Evolutionary conservation across 1,140 invertebrate genomes (phyloP).

Genomic region (Sarcophaga peregrina): DNA sequence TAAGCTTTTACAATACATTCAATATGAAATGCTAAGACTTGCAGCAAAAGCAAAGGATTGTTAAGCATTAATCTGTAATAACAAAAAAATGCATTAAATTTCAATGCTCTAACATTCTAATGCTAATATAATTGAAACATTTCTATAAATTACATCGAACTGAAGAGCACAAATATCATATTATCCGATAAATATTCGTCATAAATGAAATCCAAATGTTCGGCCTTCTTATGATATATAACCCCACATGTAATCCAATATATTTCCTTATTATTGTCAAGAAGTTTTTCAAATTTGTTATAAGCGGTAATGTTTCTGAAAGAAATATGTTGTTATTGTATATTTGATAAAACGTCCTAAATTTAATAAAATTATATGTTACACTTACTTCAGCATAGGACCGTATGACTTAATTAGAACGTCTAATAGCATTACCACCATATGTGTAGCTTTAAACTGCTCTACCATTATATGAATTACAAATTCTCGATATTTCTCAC

Average conservation of each 20-base stretch:
- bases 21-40: slow-evolving; percentile 65
- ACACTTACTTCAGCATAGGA: slow-evolving; percentile 61
- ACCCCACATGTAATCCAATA: slow-evolving; percentile 64
- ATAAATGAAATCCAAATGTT: slow-evolving; percentile 65
- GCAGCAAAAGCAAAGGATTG: slow-evolving; percentile 64
- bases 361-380: neutral
- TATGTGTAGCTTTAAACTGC: slow-evolving; percentile 64
- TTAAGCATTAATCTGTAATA: slow-evolving; percentile 59
- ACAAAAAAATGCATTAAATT: neutral
- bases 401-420: slow-evolving; percentile 63
- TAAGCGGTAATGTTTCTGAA: slow-evolving; percentile 63
- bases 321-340: neutral
- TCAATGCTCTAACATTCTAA: too few relatives aligned
- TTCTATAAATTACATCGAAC: slow-evolving; percentile 58
- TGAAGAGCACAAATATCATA: slow-evolving; percentile 66
- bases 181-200: slow-evolving; percentile 64
- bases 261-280: slow-evolving; percentile 63
- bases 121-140: slow-evolving; percentile 12
- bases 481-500: slow-evolving; percentile 64
- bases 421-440: slow-evolving; percentile 63
- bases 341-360: neutral
- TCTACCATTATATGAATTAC: slow-evolving; percentile 65
- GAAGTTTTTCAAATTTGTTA: slow-evolving; percentile 64
- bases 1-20: slow-evolving; percentile 65
- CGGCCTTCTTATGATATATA: slow-evolving; percentile 63